Conservation (phyloP, 2,888 invertebrate species). For the Drosophila histrio region DNA sequence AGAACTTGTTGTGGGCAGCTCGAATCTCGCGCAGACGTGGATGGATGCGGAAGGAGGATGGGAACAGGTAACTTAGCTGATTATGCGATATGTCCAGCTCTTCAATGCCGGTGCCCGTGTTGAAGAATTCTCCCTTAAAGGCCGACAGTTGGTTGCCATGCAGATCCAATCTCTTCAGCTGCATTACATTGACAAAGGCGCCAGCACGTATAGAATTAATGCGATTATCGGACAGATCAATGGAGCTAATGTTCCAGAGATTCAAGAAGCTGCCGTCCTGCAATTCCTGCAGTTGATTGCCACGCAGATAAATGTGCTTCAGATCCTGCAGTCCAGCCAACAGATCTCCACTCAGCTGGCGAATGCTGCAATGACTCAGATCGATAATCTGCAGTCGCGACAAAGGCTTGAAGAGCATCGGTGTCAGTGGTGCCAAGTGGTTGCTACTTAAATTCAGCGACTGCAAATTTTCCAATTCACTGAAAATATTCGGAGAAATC, state of each 20-base stretch:
- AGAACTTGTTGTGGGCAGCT: conserved; percentile 91
- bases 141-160: conserved; percentile 91
- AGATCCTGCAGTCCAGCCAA: conserved; percentile 88
- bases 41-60: conserved; percentile 93
- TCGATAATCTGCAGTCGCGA: conserved; percentile 89
- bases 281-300: conserved; percentile 91
- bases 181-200: conserved; percentile 91
- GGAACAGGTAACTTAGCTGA: conserved; percentile 92
- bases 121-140: conserved; percentile 93
- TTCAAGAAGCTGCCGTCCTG: conserved; percentile 91
- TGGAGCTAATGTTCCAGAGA: conserved; percentile 89
- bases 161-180: conserved; percentile 89
- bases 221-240: conserved; percentile 92
- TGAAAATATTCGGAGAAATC: conserved; percentile 88
- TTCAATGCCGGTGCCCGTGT: conserved; percentile 92
- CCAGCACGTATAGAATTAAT: conserved; percentile 90
- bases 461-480: conserved; percentile 87
- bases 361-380: conserved; percentile 90
- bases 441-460: conserved; percentile 92
- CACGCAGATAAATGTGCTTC: conserved; percentile 88
- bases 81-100: conserved; percentile 92
- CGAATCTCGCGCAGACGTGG: conserved; percentile 90
- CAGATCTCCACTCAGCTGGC: conserved; percentile 89
- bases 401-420: conserved; percentile 89
- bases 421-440: conserved; percentile 87